phyloP scores from a whole-genome alignment of 2,888 invertebrate species.

The Apotomis capreana region DNA sequence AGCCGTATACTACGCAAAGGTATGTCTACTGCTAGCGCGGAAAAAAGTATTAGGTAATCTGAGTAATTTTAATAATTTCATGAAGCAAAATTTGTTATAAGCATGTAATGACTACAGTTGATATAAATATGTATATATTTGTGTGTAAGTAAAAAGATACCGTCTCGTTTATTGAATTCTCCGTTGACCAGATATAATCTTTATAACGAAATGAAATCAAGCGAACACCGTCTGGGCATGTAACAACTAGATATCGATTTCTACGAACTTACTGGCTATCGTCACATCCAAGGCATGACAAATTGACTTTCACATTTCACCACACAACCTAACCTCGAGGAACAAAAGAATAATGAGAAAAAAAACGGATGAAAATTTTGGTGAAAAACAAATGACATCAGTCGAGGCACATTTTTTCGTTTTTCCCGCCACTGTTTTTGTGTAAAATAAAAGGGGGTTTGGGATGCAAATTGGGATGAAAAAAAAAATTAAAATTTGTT shows the following conservation, averaged over 20 bases:
- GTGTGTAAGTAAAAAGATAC: neutral
- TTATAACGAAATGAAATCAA: conserved; percentile 29
- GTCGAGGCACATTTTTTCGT: conserved; percentile 10
- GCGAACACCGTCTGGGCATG: conserved; percentile 12
- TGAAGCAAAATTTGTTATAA: neutral
- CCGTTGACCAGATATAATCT: conserved; percentile 25
- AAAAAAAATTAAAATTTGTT: conserved; percentile 43
- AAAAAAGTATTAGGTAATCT: conserved; percentile 1
- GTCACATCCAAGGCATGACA: conserved; percentile 39
- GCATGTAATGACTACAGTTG: neutral
- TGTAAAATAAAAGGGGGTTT: neutral
- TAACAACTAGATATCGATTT: conserved; percentile 39
- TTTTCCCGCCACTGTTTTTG: neutral
- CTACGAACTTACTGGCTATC: conserved; percentile 38
- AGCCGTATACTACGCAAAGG: too few species aligned
- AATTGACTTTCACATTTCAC: conserved; percentile 38
- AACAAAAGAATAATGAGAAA: conserved; percentile 32
- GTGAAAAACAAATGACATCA: conserved; percentile 6
- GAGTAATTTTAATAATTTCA: neutral
- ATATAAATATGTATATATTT: conserved; percentile 2
- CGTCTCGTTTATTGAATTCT: conserved; percentile 30
- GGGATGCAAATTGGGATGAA: conserved; percentile 4
- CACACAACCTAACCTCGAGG: conserved; percentile 27
- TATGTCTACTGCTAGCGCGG: neutral
- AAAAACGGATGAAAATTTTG: conserved; percentile 10